Base-by-base conservation (phyloP, 2,797 vertebrate genomes). In the Semaprochilodus insignis region DNA sequence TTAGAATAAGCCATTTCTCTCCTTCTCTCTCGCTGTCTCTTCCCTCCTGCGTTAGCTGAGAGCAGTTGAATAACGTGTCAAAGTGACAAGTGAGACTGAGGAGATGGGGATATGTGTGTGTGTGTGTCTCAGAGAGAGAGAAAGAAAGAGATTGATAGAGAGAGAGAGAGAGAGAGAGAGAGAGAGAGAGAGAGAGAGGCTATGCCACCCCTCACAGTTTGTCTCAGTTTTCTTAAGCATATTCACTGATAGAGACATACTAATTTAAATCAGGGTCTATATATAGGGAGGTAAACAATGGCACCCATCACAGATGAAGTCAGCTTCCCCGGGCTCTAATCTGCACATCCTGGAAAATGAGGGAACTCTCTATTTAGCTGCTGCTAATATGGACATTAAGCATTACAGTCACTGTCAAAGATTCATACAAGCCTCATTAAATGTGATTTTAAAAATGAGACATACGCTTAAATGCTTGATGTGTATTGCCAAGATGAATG, bases 61-160 rank as follows among this genome's bases (percentile, higher is more conserved):
- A 83, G 78, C 27, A 60, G 78, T 75, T 81, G 83, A 83, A 87
- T 82, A 83, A 80, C 73, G 66, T 86, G 77, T 85, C 83, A 84
- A 67, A 73, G 57, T 82, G 81, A 88, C 82, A 81, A 82, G 77
- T 77, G 62, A 77, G 79, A 78, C 63, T 27, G 66, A 81, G 55
- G 14, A 76, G 67, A 13, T 34, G 57, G 17, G 52, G 17, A n/a
- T 67, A 23, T 59, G 57, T 14, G 63, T 65, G 27, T 15, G 57
- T 55, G 71, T 52, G 62, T 74, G 75, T 52, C 25, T n/a, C n/a
- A 59, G 36, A 44, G 77, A n/a, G 25, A n/a, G 63, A 3, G 54
- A 1, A 71, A 14, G 73, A 21, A 69, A 23, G 36, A 27, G 51
- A 14, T 40, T 23, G 71, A 40, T 75, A 40, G 65, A 19, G 59